phyloP scores from a whole-genome alignment of 2,113 vertebrate species.

The Collichthys lucidus region DNA sequence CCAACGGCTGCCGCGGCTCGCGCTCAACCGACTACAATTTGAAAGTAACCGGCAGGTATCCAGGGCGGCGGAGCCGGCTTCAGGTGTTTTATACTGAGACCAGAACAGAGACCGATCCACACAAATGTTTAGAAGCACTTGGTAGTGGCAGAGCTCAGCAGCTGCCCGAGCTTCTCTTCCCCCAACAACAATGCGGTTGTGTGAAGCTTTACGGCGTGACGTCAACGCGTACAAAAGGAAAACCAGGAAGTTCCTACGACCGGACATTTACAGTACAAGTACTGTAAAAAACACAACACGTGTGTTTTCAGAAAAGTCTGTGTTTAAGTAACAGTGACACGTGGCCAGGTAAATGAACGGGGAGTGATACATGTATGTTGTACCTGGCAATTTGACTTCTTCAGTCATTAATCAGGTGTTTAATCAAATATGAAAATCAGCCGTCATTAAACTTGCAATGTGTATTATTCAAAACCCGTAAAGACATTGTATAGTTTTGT shows the following conservation, averaged over 20 bases:
- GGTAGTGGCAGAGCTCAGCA: conserved; percentile 65
- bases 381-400: neutral
- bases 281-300: neutral
- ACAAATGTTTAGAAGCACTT: conserved; percentile 13
- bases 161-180: conserved; percentile 77
- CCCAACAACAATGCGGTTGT: conserved; percentile 87
- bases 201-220: conserved; percentile 63
- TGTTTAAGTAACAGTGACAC: too few relatives aligned
- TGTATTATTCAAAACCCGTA: neutral
- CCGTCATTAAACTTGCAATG: too few relatives aligned
- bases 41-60: conserved; percentile 56
- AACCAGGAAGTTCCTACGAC: conserved; percentile 11
- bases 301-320: too few relatives aligned
- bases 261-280: neutral
- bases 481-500: neutral
- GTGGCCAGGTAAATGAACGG: neutral
- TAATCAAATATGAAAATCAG: neutral
- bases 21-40: conserved; percentile 46
- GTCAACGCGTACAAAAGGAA: conserved; percentile 63
- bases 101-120: conserved; percentile 10
- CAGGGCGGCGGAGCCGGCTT: conserved; percentile 63
- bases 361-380: neutral
- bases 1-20: conserved; percentile 71
- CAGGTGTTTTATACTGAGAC: neutral
- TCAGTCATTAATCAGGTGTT: neutral